These are phyloP conservation scores for Mugil cephalus DNA, from an alignment of 2,113 vertebrate genomes.

Conservation along the genomic window DNA sequence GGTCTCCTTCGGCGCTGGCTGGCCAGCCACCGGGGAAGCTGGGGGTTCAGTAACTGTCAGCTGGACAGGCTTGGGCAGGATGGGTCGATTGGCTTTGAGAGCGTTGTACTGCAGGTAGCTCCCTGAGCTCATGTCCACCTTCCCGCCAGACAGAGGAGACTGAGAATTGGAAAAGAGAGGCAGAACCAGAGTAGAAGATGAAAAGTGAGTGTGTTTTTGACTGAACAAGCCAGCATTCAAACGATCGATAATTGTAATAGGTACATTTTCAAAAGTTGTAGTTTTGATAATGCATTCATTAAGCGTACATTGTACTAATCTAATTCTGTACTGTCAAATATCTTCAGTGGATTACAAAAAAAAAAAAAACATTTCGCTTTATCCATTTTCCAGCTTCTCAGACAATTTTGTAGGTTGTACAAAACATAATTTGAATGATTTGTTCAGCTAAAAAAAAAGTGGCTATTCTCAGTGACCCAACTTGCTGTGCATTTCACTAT, in stretches of 20 bases:
- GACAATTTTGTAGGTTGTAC: no score
- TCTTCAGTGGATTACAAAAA: no score
- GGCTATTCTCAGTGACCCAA: not conserved
- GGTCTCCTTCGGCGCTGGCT: slow-evolving; percentile 78
- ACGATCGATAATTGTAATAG: no score
- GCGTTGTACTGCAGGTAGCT: slow-evolving; percentile 87
- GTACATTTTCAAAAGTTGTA: not conserved
- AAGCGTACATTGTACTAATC: no score
- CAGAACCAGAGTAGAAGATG: slow-evolving; percentile 4
- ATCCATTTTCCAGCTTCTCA: no score
- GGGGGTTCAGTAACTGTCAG: slow-evolving; percentile 74
- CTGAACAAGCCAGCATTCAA: no score
- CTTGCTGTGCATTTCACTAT: not conserved
- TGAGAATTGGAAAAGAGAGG: slow-evolving; percentile 29
- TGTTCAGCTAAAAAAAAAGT: no score
- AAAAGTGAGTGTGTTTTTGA: not conserved
- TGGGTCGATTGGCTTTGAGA: slow-evolving; percentile 85
- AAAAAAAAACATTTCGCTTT: no score
- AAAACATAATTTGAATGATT: no score
- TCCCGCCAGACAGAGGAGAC: slow-evolving; percentile 77
- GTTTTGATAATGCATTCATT: no score
- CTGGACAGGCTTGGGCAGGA: slow-evolving; percentile 86
- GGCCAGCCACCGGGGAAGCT: slow-evolving; percentile 70
- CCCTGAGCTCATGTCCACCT: slow-evolving; percentile 82
- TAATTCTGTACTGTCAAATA: no score